Conservation (phyloP, 2,113 vertebrate species). For the Varanus komodoensis region DNA sequence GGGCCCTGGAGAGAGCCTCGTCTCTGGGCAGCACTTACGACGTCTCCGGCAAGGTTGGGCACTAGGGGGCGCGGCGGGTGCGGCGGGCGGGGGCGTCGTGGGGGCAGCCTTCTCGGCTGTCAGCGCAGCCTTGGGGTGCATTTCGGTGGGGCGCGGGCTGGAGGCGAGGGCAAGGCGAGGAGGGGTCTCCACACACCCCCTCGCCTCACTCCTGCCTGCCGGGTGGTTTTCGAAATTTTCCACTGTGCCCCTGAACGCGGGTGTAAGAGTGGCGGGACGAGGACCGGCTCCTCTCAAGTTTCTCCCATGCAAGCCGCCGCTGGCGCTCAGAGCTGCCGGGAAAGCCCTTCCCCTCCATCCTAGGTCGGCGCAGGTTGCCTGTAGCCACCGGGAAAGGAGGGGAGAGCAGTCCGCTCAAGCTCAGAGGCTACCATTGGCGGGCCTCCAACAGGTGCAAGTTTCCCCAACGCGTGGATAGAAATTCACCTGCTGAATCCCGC, state of each 20-base stretch:
- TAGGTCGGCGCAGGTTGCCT: background rate
- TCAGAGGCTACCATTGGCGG: background rate
- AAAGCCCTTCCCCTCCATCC: background rate
- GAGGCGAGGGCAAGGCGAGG: no score
- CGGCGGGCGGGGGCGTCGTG: no score
- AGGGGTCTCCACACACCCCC: background rate
- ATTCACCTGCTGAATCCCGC: background rate
- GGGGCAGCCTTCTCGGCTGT: background rate
- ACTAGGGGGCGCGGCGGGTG: background rate
- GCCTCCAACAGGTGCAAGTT: background rate
- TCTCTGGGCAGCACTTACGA: conserved; percentile 58
- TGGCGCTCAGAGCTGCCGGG: background rate
- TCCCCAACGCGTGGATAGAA: background rate
- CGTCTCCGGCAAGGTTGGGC: conserved; percentile 74
- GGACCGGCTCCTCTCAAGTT: background rate
- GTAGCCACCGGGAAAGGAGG: background rate
- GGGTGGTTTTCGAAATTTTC: background rate
- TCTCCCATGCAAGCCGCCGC: background rate
- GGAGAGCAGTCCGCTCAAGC: background rate
- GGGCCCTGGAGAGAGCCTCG: background rate
- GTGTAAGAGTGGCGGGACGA: background rate
- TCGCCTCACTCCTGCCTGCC: background rate
- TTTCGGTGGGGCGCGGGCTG: background rate
- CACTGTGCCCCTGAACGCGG: no score
- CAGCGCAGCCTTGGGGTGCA: no score